Percentiles rank a stretch among this genome's conserved stretches.
These are phyloP conservation scores for Misgurnus anguillicaudatus DNA, from an alignment of 2,113 vertebrate species.

Conservation along the genomic window DNA sequence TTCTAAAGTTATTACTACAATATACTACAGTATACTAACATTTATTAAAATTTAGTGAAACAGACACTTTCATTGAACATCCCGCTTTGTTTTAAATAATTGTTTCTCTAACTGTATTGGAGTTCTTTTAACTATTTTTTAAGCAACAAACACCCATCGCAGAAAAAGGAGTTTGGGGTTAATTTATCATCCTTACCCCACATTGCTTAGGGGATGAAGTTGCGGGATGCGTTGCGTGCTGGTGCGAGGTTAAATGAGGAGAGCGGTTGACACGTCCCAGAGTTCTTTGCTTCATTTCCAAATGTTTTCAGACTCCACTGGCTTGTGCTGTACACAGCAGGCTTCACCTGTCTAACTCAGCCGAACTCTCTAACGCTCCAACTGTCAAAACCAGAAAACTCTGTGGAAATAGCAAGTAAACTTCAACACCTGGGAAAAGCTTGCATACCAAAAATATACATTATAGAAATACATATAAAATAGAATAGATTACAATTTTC, in stretches of 20 bases:
- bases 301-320: constrained; percentile 28
- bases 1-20: too few species aligned
- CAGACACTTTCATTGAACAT: constrained; percentile 30
- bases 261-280: constrained; percentile 60
- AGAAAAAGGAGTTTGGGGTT: neutral
- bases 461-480: neutral
- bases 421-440: neutral
- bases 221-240: constrained; percentile 55
- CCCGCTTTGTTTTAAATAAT: neutral
- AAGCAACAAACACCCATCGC: neutral
- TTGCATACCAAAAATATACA: neutral
- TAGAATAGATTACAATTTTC: neutral
- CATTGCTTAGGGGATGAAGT: neutral
- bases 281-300: constrained; percentile 66
- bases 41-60: too few species aligned
- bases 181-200: neutral
- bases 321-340: constrained; percentile 13
- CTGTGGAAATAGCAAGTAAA: neutral
- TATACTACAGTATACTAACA: too few species aligned
- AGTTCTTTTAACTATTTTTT: neutral
- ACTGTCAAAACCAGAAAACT: constrained; percentile 13
- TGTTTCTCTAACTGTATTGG: neutral
- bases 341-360: constrained; percentile 26
- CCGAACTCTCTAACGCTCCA: neutral
- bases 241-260: constrained; percentile 61